Evolutionary conservation across 2,888 invertebrate genomes (phyloP), one percentile per base, ranked within the genome.

Genomic region (Oasisia sp.): DNA sequence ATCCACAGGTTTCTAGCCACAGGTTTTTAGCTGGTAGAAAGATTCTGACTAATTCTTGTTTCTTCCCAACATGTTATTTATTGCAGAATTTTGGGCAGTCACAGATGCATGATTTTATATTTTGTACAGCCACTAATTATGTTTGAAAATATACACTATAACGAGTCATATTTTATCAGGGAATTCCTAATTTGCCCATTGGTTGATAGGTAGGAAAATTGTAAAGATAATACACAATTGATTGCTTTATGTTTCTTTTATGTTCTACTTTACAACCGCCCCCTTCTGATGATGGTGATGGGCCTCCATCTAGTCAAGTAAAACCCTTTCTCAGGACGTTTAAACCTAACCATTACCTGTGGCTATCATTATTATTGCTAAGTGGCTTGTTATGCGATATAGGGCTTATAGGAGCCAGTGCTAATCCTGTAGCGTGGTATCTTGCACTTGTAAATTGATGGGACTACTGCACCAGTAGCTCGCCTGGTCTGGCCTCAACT

Each of bases 301-400:
- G 50, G 9, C 50, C 9, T 38, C 38, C 38, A 50, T 50, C 50
- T 50, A 50, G 12, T 9, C 50, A 50, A 50, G 9, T 14, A 50
- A 50, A 50, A 9, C 50, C 50, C 50, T 50, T 50, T 50, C 50
- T 7, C 3, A 50, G 50, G 50, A 50, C 27, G 19, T 27, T 74
- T 74, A 74, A 19, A 27, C 74, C 74, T 74, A 74, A 74, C 74
- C 74, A 27, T 74, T 27, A 74, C 74, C 74, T 74, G 74, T 74
- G 14, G n/a, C 27, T 74, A 74, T n/a, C 74, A 19, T 7, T 74
- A 74, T 74, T 74, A 74, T n/a, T 27, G n/a, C 74, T 74, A 74
- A 74, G 74, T 74, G 74, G 74, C 74, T 27, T 74, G 74, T 74
- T 74, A 74, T 74, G n/a, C n/a, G 74, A 74, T 74, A 74, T 74